phyloP scores from a whole-genome alignment of 1,140 invertebrate genomes.

The Magallana gigas region DNA sequence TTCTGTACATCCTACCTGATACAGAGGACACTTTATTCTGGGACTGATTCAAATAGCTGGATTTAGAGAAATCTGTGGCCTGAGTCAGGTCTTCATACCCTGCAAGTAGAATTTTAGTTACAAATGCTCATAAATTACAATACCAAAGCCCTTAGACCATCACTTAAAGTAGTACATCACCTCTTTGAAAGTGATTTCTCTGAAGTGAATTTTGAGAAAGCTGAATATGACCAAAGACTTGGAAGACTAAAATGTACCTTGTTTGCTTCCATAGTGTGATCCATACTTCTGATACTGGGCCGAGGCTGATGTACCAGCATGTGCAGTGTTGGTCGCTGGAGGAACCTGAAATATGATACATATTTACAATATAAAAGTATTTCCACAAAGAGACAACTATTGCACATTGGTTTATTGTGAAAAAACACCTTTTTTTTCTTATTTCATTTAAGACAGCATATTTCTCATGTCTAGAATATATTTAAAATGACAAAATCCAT shows the following conservation, averaged over 20 bases:
- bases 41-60: conserved; percentile 80
- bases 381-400: no score
- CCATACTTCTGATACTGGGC: conserved; percentile 78
- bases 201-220: no score
- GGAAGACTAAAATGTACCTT: conserved; percentile 61
- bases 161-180: no score
- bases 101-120: conserved; percentile 77
- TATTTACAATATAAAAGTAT: background rate
- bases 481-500: no score
- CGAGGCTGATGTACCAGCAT: conserved; percentile 75
- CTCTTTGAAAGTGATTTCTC: no score
- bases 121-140: background rate
- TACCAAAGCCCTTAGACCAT: no score
- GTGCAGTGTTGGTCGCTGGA: conserved; percentile 79
- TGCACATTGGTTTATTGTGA: no score
- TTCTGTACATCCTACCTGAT: conserved; percentile 38
- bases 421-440: background rate
- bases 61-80: conserved; percentile 83
- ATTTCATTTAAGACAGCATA: no score
- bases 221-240: no score
- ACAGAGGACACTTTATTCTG: conserved; percentile 78
- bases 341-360: conserved; percentile 72
- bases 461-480: no score
- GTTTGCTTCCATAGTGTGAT: conserved; percentile 76
- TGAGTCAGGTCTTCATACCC: conserved; percentile 85